These are phyloP conservation scores for Bothrops jararaca DNA, from an alignment of 2,113 vertebrate genomes.

Conservation along the genomic window DNA sequence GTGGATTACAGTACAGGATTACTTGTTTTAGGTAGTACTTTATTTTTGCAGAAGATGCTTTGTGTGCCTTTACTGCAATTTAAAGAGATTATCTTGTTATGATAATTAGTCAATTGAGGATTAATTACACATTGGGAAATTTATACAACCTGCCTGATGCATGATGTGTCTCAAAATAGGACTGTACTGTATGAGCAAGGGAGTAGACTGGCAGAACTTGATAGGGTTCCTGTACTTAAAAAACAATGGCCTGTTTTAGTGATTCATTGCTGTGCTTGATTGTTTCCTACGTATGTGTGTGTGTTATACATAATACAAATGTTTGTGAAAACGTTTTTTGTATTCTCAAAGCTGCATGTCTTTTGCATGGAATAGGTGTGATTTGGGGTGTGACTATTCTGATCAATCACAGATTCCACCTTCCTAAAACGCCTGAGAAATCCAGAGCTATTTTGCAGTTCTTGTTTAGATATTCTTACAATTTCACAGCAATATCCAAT, in stretches of 20 bases:
- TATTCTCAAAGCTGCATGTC: not conserved
- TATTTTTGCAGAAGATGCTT: not conserved
- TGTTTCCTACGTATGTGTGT: not conserved
- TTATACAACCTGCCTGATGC: not conserved
- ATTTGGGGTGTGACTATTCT: not conserved
- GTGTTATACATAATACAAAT: not conserved
- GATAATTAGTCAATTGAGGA: not conserved
- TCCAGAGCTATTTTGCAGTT: not conserved
- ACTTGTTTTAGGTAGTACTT: not conserved
- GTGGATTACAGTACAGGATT: not conserved
- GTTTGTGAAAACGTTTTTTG: not conserved
- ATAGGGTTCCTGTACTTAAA: not conserved
- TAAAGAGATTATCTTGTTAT: not conserved
- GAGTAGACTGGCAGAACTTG: not conserved
- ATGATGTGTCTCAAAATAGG: not conserved
- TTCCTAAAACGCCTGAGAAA: not conserved
- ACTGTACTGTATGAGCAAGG: not conserved
- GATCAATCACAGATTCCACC: not conserved
- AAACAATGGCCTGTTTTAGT: not conserved
- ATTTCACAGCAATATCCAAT: not conserved
- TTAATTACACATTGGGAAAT: not conserved
- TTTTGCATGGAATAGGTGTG: not conserved
- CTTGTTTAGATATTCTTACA: not conserved
- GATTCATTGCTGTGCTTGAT: not conserved
- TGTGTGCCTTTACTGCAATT: not conserved